Evolutionary conservation across 2,888 invertebrate species (phyloP), one percentile per base, ranked within the genome.

Genomic region (Lepidochrysops patricia): DNA sequence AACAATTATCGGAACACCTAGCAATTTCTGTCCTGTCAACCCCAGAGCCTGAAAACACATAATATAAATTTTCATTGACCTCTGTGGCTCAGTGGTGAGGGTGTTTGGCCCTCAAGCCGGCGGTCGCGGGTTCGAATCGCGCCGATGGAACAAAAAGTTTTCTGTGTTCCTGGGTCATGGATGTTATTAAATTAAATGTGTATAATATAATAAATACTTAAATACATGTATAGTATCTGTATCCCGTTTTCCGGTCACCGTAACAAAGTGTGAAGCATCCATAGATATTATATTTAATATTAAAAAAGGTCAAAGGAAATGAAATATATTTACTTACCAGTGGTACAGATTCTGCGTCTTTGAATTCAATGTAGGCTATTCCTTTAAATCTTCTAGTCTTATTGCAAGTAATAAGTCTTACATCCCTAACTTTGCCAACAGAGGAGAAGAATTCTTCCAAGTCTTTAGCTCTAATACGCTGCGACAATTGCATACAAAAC

Each of bases 361-460:
- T 95, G 79, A 99, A 99, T 87, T 99, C 99, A 63, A 99, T 97
- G 77, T 99, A 99, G n/a, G 99, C 97, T 72, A 99, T 99, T 52
- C 99, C 99, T 87, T 99, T 99, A 75, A 99, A 99, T 68, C 99
- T 91, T 75, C 99, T 93, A 0, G 99, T 99, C 85, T 99, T 98
- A 84, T 98, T 99, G 85, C 99, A 99, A 61, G 98, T 98, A 62
- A 99, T 99, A 70, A 99, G 93, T 73, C 99, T 92, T 19, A 99
- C 99, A 90, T 99, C 99, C 70, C 98, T 93, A 62, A 98, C 98
- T 92, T 98, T 98, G 50, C 99, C 99, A 62, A 99, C 98, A 63
- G 98, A 96, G 27, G 98, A 98, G 84, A 99, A 99, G 84, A 99
- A 99, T 83, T 99, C 99, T 86, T 99, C 98, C 65, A 99, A 87